These are phyloP conservation scores for Cantharis nigra DNA, from an alignment of 2,888 invertebrate genomes.

Conservation along the genomic window DNA sequence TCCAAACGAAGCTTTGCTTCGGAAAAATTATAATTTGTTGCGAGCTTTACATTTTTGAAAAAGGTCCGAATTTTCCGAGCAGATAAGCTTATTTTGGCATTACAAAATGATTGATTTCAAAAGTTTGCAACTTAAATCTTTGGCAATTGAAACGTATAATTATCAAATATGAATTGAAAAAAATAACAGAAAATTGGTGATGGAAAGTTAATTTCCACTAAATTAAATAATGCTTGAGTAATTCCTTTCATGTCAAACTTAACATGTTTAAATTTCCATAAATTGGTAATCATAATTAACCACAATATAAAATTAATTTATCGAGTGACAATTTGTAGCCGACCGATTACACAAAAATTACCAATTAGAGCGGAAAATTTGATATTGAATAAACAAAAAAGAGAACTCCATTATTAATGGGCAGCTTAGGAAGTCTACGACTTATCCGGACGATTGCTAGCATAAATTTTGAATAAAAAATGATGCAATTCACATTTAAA, in stretches of 20 bases:
- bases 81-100: background rate
- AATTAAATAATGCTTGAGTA: background rate
- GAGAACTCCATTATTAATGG: too few relatives aligned
- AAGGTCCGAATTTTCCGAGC: too few relatives aligned
- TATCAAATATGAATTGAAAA: too few relatives aligned
- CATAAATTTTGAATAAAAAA: too few relatives aligned
- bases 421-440: background rate
- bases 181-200: background rate
- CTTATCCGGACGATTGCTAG: background rate
- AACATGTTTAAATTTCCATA: background rate
- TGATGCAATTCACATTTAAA: background rate
- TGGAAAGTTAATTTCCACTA: background rate
- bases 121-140: background rate
- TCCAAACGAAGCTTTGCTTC: background rate
- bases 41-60: background rate
- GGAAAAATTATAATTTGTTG: background rate
- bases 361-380: background rate
- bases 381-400: background rate
- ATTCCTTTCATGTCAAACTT: background rate
- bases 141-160: too few relatives aligned
- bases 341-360: background rate
- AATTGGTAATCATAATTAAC: background rate
- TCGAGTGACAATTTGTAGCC: background rate
- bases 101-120: background rate
- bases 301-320: background rate